Conservation (phyloP, 2,113 vertebrate species). For the Labeo rohita region DNA sequence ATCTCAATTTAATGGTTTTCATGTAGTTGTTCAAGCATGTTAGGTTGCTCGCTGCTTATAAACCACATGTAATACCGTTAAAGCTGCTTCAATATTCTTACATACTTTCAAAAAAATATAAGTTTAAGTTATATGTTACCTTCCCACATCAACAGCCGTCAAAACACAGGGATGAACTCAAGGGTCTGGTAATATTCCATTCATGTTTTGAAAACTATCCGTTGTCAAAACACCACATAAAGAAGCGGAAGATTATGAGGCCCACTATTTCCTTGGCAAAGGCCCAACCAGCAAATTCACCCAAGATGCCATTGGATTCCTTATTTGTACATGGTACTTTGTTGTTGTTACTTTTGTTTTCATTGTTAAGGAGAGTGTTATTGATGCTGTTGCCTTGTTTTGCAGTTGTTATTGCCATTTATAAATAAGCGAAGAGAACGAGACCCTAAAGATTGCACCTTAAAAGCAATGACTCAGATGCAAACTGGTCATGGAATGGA, state of each 20-base stretch:
- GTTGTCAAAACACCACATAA: conserved; percentile 30
- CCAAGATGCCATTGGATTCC: conserved; percentile 30
- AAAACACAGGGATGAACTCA: background rate
- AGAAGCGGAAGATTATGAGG: background rate
- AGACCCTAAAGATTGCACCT: conserved; percentile 11
- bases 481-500: background rate
- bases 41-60: background rate
- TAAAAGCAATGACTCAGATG: background rate
- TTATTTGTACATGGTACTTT: conserved; percentile 17
- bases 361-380: background rate
- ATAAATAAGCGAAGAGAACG: background rate
- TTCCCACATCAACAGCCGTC: background rate
- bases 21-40: conserved; percentile 4
- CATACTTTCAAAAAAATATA: background rate
- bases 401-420: background rate
- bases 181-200: conserved; percentile 2
- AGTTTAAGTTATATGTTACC: background rate
- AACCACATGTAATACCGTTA: background rate
- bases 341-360: conserved; percentile 14
- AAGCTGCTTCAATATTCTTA: background rate
- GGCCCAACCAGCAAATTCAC: conserved; percentile 39
- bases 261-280: conserved; percentile 36
- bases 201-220: background rate
- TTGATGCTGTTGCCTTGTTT: background rate
- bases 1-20: conserved; percentile 13